Conservation (phyloP, 2,888 invertebrate genomes). For the Hyles lineata region DNA sequence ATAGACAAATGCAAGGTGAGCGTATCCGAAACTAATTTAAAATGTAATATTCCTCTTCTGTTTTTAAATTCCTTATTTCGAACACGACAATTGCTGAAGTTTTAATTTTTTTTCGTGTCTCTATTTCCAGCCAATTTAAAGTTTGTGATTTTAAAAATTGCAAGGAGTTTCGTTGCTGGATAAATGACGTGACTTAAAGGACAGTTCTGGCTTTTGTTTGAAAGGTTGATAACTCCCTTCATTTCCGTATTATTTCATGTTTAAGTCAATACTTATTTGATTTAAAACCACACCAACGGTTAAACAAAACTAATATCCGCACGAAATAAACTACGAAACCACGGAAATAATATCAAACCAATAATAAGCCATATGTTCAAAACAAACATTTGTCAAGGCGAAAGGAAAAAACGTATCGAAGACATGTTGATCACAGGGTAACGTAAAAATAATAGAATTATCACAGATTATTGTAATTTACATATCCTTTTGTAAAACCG, state of each 20-base stretch:
- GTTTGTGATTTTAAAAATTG: conserved; percentile 7
- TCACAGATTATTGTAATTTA: conserved; percentile 83
- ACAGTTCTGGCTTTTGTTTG: not conserved
- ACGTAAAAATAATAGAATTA: conserved; percentile 81
- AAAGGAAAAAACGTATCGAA: conserved; percentile 56
- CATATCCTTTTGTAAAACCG: conserved; percentile 80
- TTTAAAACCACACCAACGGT: conserved; percentile 26
- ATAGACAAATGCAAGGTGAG: conserved; percentile 80
- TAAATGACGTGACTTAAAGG: not conserved
- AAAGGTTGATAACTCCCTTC: not conserved
- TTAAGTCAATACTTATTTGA: not conserved
- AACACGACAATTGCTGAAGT: conserved; percentile 48
- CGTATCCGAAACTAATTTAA: conserved; percentile 84
- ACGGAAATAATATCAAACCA: conserved; percentile 51
- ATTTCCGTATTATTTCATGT: not conserved
- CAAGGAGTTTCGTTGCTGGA: not conserved
- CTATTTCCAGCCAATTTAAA: conserved; percentile 24
- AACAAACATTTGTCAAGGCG: conserved; percentile 69
- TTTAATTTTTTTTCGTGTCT: conserved; percentile 35
- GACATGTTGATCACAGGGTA: conserved; percentile 80
- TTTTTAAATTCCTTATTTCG: conserved; percentile 58
- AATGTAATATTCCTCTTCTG: conserved; percentile 73
- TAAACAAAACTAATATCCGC: conserved; percentile 12
- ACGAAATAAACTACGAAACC: conserved; percentile 32
- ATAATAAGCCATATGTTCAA: conserved; percentile 70